Evolutionary conservation across 2,113 vertebrate genomes (phyloP), one percentile per base, ranked within the genome.

Genomic region (Pangasianodon gigas): DNA sequence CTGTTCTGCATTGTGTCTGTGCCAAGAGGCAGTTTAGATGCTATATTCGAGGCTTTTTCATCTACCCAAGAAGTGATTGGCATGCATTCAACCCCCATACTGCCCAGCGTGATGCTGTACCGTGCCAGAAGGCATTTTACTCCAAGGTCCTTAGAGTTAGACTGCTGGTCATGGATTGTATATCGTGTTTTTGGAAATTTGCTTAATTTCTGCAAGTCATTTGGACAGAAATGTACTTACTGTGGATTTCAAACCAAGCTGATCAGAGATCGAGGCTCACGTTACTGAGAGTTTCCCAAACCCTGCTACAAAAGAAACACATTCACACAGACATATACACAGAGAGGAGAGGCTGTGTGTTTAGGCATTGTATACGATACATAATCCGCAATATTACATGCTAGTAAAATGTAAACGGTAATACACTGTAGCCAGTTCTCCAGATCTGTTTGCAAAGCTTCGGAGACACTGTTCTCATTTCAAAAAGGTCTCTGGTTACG

Each of bases 321-420:
- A 88, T 51, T 46, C 56, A 74, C 58, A 54, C 62, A 87, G 21
- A n/a, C 74, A 75, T 29, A 60, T 41, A 54, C 21, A 79, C n/a
- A 58, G 46, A 87, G 10, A 82, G 37, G 51, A 54, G 29, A 52
- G 32, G 14, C 24, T 84, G 37, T 48, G 48, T 58, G 26, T 84
- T 69, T 83, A 71, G 29, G 11, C 67, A n/a, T 44, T 56, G 65
- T 37, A 52, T 75, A 48, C 18, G 19, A 83, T 88, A 85, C 21
- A 88, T 46, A 62, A 84, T 89, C 26, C 11, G 51, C 83, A 89
- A 65, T 37, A 60, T 79, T 74, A 90, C 32, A 71, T 44, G 77
- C 79, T 37, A 71, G 24, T 83, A 69, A 79, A 79, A 41, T 82
- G 87, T 83, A 88, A 89, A 85, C 74, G 32, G 7, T 51, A 58